Percentiles rank a stretch among this genome's conserved stretches.
Evolutionary conservation across 1,140 invertebrate genomes (phyloP).

Genomic region (Grapholita molesta): DNA sequence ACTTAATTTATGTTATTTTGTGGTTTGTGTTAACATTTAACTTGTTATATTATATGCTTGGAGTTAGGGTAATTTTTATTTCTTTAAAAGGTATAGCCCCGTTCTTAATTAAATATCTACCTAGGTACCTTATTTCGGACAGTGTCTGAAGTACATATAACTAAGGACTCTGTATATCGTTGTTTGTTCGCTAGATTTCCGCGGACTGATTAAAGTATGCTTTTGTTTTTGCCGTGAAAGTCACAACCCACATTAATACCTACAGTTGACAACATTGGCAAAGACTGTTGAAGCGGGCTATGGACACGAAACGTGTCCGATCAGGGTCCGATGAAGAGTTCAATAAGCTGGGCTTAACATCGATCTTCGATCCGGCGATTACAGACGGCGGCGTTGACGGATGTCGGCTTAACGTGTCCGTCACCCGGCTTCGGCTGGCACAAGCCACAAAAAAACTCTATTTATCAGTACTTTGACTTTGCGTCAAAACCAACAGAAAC

Average conservation of each 20-base stretch:
- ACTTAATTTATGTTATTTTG: too few species aligned
- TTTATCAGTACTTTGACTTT: background rate
- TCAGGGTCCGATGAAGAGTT: conserved; percentile 62
- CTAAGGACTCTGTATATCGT: too few species aligned
- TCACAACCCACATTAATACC: conserved; percentile 50
- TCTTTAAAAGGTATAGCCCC: too few species aligned
- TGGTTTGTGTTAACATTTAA: too few species aligned
- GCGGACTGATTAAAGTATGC: background rate
- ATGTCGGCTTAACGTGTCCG: conserved; percentile 74
- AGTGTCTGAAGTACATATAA: too few species aligned
- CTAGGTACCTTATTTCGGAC: too few species aligned
- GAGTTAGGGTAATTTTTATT: too few species aligned
- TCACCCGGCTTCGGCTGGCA: conserved; percentile 40
- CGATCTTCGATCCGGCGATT: conserved; percentile 72
- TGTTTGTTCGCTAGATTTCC: too few species aligned
- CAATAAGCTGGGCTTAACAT: conserved; percentile 72
- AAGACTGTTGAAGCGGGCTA: conserved; percentile 41
- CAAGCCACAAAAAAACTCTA: conserved; percentile 1
- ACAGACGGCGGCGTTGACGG: conserved; percentile 69
- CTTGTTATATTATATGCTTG: too few species aligned
- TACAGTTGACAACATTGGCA: conserved; percentile 37
- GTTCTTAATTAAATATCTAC: too few species aligned
- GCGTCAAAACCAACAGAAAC: background rate
- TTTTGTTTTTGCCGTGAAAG: conserved; percentile 22
- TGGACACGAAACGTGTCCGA: conserved; percentile 60